Conservation (phyloP, 2,888 invertebrate species). For the Agapostemon virescens region DNA sequence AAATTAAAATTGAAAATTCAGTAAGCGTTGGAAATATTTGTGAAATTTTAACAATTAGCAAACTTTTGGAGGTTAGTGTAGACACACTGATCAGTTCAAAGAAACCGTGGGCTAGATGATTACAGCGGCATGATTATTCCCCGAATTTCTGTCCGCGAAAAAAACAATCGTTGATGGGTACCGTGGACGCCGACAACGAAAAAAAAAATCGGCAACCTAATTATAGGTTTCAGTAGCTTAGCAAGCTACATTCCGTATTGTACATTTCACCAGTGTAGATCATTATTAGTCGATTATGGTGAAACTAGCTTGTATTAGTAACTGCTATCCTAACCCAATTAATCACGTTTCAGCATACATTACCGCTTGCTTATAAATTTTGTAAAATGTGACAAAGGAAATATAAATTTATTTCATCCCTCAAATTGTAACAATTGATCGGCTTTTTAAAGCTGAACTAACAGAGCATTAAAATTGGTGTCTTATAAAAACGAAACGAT, state of each 20-base stretch:
- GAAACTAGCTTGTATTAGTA: conserved; percentile 10
- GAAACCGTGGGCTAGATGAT: conserved; percentile 44
- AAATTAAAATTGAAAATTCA: background rate
- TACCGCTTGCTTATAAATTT: background rate
- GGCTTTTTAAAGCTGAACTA: no score
- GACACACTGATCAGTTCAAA: conserved; percentile 12
- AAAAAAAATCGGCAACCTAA: conserved; percentile 45
- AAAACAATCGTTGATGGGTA: conserved; percentile 20
- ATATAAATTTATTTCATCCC: background rate
- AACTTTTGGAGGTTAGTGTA: conserved; percentile 3
- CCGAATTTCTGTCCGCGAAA: conserved; percentile 40
- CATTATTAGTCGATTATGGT: conserved; percentile 53
- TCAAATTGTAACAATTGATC: background rate
- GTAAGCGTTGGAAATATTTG: background rate
- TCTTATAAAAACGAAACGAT: no score
- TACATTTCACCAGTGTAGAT: conserved; percentile 23
- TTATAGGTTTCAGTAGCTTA: conserved; percentile 50
- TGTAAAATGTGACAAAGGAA: no score
- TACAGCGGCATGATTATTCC: conserved; percentile 49
- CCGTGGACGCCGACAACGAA: conserved; percentile 9
- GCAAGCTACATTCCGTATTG: conserved; percentile 23
- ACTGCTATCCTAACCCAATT: conserved; percentile 13
- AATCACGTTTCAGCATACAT: background rate
- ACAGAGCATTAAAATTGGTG: no score
- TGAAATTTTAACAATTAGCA: background rate